Percentiles rank a stretch among this genome's conserved stretches.
These are phyloP conservation scores for Buteo buteo DNA, from an alignment of 2,113 vertebrate species.

Conservation along the genomic window DNA sequence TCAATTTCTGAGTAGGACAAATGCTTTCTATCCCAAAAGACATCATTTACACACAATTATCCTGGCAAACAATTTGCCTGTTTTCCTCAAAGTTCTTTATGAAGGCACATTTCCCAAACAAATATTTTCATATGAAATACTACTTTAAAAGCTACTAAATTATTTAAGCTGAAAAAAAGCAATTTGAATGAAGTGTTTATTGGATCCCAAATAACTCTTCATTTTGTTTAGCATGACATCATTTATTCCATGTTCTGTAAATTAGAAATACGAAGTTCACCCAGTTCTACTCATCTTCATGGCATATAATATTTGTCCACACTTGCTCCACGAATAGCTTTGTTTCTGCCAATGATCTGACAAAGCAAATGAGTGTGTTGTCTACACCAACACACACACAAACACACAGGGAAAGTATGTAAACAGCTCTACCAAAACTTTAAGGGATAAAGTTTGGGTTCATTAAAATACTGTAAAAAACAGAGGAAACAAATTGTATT, in stretches of 20 bases:
- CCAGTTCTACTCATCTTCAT: not conserved
- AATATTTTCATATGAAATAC: not conserved
- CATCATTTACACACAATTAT: not conserved
- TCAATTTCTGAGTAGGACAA: not conserved
- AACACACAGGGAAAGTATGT: not conserved
- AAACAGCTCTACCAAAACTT: not conserved
- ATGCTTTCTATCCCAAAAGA: not conserved
- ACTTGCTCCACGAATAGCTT: accelerated
- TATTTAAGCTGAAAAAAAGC: not conserved
- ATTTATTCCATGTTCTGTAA: not conserved
- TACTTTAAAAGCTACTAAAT: not conserved
- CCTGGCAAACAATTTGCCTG: not conserved
- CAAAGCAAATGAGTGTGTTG: accelerated
- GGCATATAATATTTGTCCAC: not conserved
- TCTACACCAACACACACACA: not conserved
- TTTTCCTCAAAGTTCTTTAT: not conserved
- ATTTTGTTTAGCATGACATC: not conserved
- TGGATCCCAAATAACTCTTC: not conserved
- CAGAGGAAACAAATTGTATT: not conserved
- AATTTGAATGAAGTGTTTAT: not conserved
- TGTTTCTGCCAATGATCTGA: not conserved
- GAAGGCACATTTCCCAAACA: not conserved
- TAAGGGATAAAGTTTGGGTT: not conserved
- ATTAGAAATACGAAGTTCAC: not conserved
- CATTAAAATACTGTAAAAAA: not conserved